A percentile compares a stretch with the other conserved stretches of the same genome.
Evolutionary conservation across 1,140 invertebrate genomes (phyloP).

Genomic region (Zaprionus inermis): DNA sequence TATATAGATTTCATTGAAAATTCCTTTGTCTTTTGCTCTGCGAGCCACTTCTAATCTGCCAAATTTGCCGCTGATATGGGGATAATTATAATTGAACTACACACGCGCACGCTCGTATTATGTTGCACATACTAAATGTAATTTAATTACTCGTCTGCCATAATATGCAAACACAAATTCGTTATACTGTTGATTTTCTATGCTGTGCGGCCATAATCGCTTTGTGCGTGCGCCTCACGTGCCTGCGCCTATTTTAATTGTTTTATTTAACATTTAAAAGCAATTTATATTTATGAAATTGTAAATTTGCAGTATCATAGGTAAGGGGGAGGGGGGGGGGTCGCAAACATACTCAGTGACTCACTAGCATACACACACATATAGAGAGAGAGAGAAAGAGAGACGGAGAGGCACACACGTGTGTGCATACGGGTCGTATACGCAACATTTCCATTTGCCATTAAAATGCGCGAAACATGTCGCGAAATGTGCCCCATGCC

Average conservation of each 20-base stretch:
- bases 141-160: conserved; percentile 43
- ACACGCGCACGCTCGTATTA: neutral
- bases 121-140: conserved; percentile 14
- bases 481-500: conserved; percentile 51
- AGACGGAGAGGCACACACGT: neutral
- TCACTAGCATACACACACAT: conserved; percentile 1
- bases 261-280: conserved; percentile 79
- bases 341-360: conserved; percentile 19
- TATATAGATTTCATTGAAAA: neutral
- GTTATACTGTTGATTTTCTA: conserved; percentile 39
- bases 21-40: neutral
- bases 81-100: neutral
- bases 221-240: neutral
- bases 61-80: neutral
- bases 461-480: conserved; percentile 54
- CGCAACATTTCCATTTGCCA: conserved; percentile 72
- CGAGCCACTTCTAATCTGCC: neutral
- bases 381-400: too few species aligned
- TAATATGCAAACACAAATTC: conserved; percentile 48
- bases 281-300: conserved; percentile 81
- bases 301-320: conserved; percentile 70
- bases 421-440: conserved; percentile 48
- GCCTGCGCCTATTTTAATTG: conserved; percentile 60
- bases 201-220: neutral
- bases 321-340: too few species aligned